A percentile compares a stretch with the other conserved stretches of the same genome.
phyloP scores from a whole-genome alignment of 2,797 vertebrate genomes.

The Sebastes minor region DNA sequence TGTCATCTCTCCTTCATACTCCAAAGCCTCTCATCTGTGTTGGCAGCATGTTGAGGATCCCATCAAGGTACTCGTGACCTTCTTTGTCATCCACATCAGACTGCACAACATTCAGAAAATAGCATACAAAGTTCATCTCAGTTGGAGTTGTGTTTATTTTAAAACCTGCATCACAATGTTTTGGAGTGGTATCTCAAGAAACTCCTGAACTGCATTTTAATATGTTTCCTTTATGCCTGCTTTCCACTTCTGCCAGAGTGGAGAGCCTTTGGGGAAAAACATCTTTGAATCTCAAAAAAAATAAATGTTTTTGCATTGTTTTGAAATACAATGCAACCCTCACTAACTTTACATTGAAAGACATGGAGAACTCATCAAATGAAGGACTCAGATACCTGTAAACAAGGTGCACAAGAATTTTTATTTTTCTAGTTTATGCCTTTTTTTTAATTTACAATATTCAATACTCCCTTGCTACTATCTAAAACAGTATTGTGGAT shows the following conservation, averaged over 20 bases:
- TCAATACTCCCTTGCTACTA: not conserved
- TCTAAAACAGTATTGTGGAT: not conserved
- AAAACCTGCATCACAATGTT: not conserved
- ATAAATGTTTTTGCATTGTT: not conserved
- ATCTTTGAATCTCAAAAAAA: not conserved
- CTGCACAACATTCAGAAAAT: constrained; percentile 2
- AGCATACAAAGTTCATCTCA: constrained; percentile 8
- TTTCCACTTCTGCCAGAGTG: not conserved
- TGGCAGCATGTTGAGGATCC: constrained; percentile 19
- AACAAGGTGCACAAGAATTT: not conserved
- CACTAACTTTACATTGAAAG: not conserved
- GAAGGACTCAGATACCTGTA: not conserved
- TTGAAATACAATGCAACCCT: not conserved
- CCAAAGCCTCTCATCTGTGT: constrained; percentile 37
- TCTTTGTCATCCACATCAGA: constrained; percentile 11
- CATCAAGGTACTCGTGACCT: constrained; percentile 38
- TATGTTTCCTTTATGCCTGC: not conserved
- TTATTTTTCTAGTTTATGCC: not conserved
- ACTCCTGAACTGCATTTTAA: constrained; percentile 1
- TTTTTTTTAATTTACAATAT: not conserved
- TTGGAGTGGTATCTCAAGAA: not conserved
- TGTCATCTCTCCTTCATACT: constrained; percentile 10
- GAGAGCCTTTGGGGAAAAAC: not conserved
- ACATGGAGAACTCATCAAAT: not conserved
- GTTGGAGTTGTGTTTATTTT: constrained; percentile 10